Evolutionary conservation across 2,113 vertebrate species (phyloP).

Genomic region (Callithrix jacchus): DNA sequence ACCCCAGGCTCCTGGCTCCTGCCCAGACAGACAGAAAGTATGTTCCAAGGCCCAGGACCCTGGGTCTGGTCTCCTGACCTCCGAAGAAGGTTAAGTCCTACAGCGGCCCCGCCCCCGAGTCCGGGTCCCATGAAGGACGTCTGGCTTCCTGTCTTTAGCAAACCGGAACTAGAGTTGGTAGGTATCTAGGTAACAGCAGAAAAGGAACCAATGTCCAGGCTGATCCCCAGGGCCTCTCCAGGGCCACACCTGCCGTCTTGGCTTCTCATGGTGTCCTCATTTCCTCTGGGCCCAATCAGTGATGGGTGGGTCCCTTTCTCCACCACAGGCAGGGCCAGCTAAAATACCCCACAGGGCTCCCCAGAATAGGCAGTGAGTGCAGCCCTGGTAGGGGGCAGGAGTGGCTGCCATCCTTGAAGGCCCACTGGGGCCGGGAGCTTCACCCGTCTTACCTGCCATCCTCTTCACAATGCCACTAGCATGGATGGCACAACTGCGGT

Average conservation of each 20-base stretch:
- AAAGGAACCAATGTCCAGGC: conserved; percentile 55
- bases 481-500: neutral
- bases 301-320: neutral
- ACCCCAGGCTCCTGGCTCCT: conserved; percentile 16
- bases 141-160: conserved; percentile 54
- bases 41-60: neutral
- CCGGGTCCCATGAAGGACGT: neutral
- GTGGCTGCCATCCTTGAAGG: accelerated
- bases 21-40: neutral
- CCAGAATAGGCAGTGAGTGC: neutral
- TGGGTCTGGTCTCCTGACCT: neutral
- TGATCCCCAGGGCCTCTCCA: conserved; percentile 41
- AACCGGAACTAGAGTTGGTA: conserved; percentile 59
- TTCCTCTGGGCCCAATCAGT: conserved; percentile 31
- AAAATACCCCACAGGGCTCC: neutral
- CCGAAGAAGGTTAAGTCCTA: neutral
- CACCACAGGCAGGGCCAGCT: neutral
- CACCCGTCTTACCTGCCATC: too few species aligned
- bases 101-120: neutral
- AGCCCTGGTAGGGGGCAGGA: neutral
- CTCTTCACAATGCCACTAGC: neutral
- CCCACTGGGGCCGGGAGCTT: neutral
- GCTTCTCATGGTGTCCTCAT: neutral
- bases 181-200: conserved; percentile 55
- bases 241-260: conserved; percentile 44